These are phyloP conservation scores for Tenthredo notha DNA, from an alignment of 2,888 invertebrate species.

Conservation along the genomic window DNA sequence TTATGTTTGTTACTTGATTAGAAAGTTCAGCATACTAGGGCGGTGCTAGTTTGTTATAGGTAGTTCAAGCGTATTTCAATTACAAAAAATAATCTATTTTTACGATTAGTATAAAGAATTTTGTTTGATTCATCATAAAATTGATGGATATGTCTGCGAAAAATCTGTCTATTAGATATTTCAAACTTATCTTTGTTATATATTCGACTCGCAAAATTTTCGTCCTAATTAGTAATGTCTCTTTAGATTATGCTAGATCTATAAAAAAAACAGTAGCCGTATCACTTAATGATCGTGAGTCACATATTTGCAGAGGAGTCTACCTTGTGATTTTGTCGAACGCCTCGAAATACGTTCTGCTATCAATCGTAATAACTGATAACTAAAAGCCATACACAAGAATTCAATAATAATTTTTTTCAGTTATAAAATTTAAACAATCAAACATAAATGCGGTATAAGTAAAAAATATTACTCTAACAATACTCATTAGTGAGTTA, in stretches of 20 bases:
- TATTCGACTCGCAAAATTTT: background rate
- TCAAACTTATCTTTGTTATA: background rate
- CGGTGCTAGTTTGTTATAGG: constrained; percentile 16
- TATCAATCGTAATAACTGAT: constrained; percentile 7
- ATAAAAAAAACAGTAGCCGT: background rate
- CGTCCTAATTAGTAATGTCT: background rate
- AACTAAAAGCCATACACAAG: background rate
- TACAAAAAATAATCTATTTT: constrained; percentile 33
- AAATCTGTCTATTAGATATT: background rate
- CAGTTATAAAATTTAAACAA: constrained; percentile 52
- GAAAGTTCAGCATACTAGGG: background rate
- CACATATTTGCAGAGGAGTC: background rate
- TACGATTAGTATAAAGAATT: constrained; percentile 34
- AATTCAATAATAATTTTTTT: constrained; percentile 34
- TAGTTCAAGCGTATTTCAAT: constrained; percentile 28
- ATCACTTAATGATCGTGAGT: background rate
- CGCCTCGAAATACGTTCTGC: background rate
- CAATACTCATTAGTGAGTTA: constrained; percentile 43
- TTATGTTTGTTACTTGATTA: constrained; percentile 29
- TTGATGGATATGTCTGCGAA: constrained; percentile 1
- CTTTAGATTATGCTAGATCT: background rate
- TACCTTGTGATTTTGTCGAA: background rate
- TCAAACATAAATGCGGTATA: constrained; percentile 50
- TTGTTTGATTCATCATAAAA: constrained; percentile 7
- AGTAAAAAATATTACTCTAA: constrained; percentile 43